Percentiles rank a stretch among this genome's conserved stretches.
These are phyloP conservation scores for Unio pictorum DNA, from an alignment of 2,888 invertebrate genomes.

Conservation along the genomic window DNA sequence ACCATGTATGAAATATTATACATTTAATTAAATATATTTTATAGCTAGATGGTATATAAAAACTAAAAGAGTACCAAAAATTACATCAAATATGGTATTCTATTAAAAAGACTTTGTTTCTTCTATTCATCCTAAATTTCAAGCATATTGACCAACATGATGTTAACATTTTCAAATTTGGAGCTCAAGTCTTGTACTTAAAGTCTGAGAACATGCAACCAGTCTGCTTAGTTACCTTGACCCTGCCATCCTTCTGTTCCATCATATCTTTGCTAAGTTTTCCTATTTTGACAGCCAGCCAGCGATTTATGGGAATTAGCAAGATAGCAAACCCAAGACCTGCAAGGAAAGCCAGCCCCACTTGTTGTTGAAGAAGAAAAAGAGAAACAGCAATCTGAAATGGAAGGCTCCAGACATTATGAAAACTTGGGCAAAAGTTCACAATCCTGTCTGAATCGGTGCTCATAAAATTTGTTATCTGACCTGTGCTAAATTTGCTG, in stretches of 20 bases:
- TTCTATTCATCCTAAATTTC: too few relatives aligned
- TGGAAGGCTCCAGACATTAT: conserved; percentile 97
- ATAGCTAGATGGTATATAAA: too few relatives aligned
- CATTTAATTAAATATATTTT: too few relatives aligned
- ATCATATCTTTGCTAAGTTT: conserved; percentile 88
- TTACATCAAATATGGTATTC: too few relatives aligned
- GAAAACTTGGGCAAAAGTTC: conserved; percentile 96
- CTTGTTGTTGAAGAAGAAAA: conserved; percentile 66
- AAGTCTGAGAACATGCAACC: too few relatives aligned
- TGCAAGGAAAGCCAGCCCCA: conserved; percentile 91
- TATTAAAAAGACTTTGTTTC: too few relatives aligned
- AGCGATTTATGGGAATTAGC: conserved; percentile 93
- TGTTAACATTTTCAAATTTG: too few relatives aligned
- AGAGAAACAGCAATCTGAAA: conserved; percentile 75
- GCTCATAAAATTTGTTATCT: conserved; percentile 96
- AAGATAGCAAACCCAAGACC: conserved; percentile 89
- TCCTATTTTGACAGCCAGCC: conserved; percentile 91
- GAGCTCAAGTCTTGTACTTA: too few relatives aligned
- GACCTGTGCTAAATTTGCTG: conserved; percentile 77
- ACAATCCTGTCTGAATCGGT: conserved; percentile 96
- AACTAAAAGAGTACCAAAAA: too few relatives aligned
- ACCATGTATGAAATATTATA: too few relatives aligned
- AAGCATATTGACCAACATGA: too few relatives aligned
- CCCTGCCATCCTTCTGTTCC: conserved; percentile 90
- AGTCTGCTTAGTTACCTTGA: conserved; percentile 75